These are phyloP conservation scores for rabbit (Oryctolagus cuniculus) DNA, from an alignment of 2,113 vertebrate species.

Conservation along the genomic window DNA sequence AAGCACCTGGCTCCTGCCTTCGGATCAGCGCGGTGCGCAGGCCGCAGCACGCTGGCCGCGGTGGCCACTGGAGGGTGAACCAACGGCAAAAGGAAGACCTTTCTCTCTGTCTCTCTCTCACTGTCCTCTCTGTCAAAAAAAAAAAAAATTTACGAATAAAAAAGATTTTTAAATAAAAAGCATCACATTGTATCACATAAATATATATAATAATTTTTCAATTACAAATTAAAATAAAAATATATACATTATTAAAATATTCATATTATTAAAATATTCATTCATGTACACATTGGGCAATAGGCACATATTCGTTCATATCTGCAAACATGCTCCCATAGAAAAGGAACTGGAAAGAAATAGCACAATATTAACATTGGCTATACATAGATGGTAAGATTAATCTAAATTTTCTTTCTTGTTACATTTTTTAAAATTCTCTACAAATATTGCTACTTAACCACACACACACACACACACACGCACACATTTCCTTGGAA, in stretches of 20 bases:
- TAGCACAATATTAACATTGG: not conserved
- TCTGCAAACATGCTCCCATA: not conserved
- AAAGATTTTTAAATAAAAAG: no score
- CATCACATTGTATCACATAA: no score
- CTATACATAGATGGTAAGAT: not conserved
- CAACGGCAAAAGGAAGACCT: no score
- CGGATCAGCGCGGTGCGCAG: no score
- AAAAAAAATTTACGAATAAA: no score
- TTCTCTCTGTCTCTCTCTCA: no score
- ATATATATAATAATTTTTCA: not conserved
- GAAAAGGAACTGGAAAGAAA: conserved; percentile 22
- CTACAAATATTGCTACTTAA: not conserved
- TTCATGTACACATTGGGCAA: not conserved
- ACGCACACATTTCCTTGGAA: not conserved
- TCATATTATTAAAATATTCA: not conserved
- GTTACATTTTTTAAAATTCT: not conserved
- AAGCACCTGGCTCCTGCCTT: no score
- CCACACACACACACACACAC: not conserved
- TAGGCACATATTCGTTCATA: not conserved
- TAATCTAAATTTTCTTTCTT: not conserved
- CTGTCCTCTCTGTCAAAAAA: no score
- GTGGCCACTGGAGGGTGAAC: no score
- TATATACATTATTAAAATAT: not conserved
- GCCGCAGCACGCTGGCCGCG: no score
- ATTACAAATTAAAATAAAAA: not conserved